Conservation (phyloP, 2,888 invertebrate species). For the Lasioglossum morio region DNA sequence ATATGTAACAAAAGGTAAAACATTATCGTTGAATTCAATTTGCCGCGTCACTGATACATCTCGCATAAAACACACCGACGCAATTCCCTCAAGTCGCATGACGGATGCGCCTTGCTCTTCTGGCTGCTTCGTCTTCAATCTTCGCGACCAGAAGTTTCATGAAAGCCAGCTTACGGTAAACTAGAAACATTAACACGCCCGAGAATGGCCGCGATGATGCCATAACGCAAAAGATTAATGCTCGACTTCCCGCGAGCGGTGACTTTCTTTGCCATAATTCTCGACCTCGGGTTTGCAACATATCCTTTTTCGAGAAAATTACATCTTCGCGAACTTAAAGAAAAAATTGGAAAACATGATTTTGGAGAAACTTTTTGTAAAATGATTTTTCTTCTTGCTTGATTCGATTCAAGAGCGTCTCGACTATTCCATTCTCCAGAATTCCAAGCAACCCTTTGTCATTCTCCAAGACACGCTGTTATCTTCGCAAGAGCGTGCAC, state of each 20-base stretch:
- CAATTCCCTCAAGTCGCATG: background rate
- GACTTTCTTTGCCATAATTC: background rate
- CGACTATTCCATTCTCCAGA: background rate
- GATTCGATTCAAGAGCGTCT: background rate
- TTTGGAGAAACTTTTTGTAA: too few species aligned
- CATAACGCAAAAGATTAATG: slow-evolving; percentile 4
- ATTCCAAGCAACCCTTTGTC: background rate
- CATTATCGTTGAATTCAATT: background rate
- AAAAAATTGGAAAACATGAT: background rate
- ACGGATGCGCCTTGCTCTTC: background rate
- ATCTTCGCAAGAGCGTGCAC: background rate
- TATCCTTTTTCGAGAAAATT: background rate
- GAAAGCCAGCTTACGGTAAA: slow-evolving; percentile 10
- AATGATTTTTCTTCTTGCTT: background rate
- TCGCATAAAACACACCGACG: background rate
- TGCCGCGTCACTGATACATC: background rate
- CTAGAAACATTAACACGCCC: slow-evolving; percentile 9
- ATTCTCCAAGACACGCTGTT: background rate
- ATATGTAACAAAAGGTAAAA: background rate
- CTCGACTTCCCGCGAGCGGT: background rate
- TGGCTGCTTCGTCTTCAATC: background rate
- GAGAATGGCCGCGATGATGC: slow-evolving; percentile 32
- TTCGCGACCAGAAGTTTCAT: background rate
- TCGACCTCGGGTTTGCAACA: background rate
- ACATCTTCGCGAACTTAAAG: background rate